These are phyloP conservation scores for Nomada ferruginata DNA, from an alignment of 2,888 invertebrate species.

Conservation along the genomic window DNA sequence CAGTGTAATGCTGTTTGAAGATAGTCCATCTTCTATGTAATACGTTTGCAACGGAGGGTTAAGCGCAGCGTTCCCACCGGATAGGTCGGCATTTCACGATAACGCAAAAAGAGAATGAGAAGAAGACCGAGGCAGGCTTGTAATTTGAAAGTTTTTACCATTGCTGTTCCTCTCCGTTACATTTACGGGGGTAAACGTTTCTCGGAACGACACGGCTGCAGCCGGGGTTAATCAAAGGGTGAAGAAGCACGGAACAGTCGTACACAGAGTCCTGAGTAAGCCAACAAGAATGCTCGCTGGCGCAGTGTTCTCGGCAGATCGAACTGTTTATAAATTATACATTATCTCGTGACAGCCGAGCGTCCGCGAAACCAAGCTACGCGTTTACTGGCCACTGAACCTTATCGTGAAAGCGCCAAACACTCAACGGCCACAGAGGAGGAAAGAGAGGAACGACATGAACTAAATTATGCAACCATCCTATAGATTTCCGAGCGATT, in stretches of 20 bases:
- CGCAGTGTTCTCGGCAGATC: slow-evolving; percentile 74
- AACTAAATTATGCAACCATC: slow-evolving; percentile 25
- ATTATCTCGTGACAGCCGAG: slow-evolving; percentile 74
- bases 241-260: slow-evolving; percentile 43
- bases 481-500: slow-evolving; percentile 4
- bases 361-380: slow-evolving; percentile 64
- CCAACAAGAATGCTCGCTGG: slow-evolving; percentile 59
- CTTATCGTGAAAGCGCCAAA: slow-evolving; percentile 42
- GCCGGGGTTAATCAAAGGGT: slow-evolving; percentile 56
- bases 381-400: slow-evolving; percentile 57
- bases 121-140: slow-evolving; percentile 11
- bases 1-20: background rate
- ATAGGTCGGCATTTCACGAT: background rate
- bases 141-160: slow-evolving; percentile 46
- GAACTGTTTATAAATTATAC: slow-evolving; percentile 84
- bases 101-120: slow-evolving; percentile 1
- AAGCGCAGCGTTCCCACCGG: slow-evolving; percentile 5
- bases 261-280: slow-evolving; percentile 43
- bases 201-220: slow-evolving; percentile 35
- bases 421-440: slow-evolving; percentile 10
- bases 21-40: background rate
- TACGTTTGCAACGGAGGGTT: background rate
- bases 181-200: slow-evolving; percentile 45
- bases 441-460: slow-evolving; percentile 19
- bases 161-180: slow-evolving; percentile 33